Percentiles rank a stretch among this genome's conserved stretches.
These are phyloP conservation scores for Galeruca laticollis DNA, from an alignment of 2,888 invertebrate genomes.

Conservation along the genomic window DNA sequence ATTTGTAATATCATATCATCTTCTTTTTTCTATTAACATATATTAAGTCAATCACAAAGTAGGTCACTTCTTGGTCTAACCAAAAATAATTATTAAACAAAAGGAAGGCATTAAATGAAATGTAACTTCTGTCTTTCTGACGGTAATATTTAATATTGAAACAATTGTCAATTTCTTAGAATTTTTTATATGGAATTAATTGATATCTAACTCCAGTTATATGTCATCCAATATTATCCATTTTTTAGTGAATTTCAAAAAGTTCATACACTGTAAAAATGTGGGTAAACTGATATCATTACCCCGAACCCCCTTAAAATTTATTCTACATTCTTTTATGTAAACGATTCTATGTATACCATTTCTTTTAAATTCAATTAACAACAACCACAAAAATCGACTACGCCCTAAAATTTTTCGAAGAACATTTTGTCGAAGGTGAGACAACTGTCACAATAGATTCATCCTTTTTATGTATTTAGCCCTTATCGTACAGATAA, in stretches of 20 bases:
- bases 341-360: background rate
- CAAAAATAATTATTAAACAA: too few relatives aligned
- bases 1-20: too few relatives aligned
- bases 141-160: too few relatives aligned
- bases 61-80: too few relatives aligned
- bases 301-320: background rate
- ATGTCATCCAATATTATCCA: too few relatives aligned
- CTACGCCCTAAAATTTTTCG: constrained; percentile 8
- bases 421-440: constrained; percentile 28
- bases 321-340: constrained; percentile 5
- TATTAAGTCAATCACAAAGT: too few relatives aligned
- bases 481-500: constrained; percentile 53
- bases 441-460: constrained; percentile 49
- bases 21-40: too few relatives aligned
- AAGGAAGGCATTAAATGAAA: too few relatives aligned
- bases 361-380: background rate
- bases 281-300: background rate
- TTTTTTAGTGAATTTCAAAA: background rate
- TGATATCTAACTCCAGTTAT: too few relatives aligned
- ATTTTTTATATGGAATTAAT: too few relatives aligned
- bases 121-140: too few relatives aligned
- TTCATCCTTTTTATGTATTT: constrained; percentile 52
- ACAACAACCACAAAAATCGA: constrained; percentile 8
- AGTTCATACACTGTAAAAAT: background rate
- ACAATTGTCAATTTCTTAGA: too few relatives aligned